A percentile compares a stretch with the other conserved stretches of the same genome.
Evolutionary conservation across 2,113 vertebrate species (phyloP).

Genomic region (Pristiophorus japonicus): DNA sequence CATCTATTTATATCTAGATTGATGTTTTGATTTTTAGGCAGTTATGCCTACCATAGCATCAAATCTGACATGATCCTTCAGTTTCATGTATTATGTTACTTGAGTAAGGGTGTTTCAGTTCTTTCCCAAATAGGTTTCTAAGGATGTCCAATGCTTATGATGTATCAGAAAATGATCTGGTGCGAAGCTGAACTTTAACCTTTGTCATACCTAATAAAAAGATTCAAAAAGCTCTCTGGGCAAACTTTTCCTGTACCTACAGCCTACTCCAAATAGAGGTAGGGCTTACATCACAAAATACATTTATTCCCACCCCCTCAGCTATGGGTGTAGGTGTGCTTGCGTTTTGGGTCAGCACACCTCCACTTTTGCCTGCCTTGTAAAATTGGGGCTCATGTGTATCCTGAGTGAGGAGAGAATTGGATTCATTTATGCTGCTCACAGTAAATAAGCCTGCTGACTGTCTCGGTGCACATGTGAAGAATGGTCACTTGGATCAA

Average conservation of each 20-base stretch:
- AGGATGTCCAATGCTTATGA: background rate
- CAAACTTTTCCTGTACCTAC: background rate
- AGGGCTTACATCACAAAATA: background rate
- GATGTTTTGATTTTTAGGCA: background rate
- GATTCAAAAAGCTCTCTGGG: background rate
- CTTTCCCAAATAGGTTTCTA: background rate
- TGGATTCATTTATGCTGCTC: background rate
- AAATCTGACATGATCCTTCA: background rate
- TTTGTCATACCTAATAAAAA: background rate
- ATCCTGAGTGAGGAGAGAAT: background rate
- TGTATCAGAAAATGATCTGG: background rate
- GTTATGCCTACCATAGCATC: background rate
- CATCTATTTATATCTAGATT: background rate
- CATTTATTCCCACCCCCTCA: no score
- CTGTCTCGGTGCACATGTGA: background rate
- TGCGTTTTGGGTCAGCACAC: background rate
- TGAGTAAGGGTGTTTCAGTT: background rate
- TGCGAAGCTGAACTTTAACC: background rate
- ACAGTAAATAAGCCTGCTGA: background rate
- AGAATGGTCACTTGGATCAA: background rate
- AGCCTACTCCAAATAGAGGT: background rate
- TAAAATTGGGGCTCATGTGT: background rate
- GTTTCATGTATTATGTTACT: background rate
- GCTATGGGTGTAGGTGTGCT: background rate
- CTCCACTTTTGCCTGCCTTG: background rate